Conservation (phyloP, 1,140 invertebrate genomes). For the Calephelis nemesis region DNA sequence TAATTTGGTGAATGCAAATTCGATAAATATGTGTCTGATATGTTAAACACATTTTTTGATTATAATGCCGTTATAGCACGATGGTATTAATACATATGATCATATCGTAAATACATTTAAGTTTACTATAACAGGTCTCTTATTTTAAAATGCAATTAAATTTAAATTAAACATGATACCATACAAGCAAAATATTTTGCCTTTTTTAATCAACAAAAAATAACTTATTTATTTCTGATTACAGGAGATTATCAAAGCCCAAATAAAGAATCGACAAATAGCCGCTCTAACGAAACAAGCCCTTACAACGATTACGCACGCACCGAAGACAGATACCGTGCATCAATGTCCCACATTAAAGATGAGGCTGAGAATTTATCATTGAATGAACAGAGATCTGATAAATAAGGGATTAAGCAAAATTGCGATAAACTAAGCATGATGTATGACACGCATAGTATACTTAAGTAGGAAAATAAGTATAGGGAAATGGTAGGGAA, state of each 20-base stretch:
- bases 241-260: slow-evolving; percentile 60
- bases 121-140: too few relatives aligned
- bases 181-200: too few relatives aligned
- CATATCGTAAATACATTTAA: too few relatives aligned
- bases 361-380: slow-evolving; percentile 77
- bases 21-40: too few relatives aligned
- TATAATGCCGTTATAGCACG: too few relatives aligned
- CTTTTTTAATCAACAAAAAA: too few relatives aligned
- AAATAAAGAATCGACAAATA: slow-evolving; percentile 64
- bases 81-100: too few relatives aligned
- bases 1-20: too few relatives aligned
- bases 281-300: slow-evolving; percentile 66
- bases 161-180: too few relatives aligned
- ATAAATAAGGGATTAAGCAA: slow-evolving; percentile 52
- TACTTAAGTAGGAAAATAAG: slow-evolving; percentile 13
- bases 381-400: slow-evolving; percentile 75
- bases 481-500: not conserved
- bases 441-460: slow-evolving; percentile 20
- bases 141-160: too few relatives aligned
- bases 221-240: not conserved
- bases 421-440: slow-evolving; percentile 6
- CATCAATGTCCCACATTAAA: slow-evolving; percentile 64
- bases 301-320: slow-evolving; percentile 67
- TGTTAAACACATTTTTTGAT: too few relatives aligned
- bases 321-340: slow-evolving; percentile 59